Evolutionary conservation across 2,113 vertebrate species (phyloP), one percentile per base, ranked within the genome.

Genomic region (Triplophysa rosa): DNA sequence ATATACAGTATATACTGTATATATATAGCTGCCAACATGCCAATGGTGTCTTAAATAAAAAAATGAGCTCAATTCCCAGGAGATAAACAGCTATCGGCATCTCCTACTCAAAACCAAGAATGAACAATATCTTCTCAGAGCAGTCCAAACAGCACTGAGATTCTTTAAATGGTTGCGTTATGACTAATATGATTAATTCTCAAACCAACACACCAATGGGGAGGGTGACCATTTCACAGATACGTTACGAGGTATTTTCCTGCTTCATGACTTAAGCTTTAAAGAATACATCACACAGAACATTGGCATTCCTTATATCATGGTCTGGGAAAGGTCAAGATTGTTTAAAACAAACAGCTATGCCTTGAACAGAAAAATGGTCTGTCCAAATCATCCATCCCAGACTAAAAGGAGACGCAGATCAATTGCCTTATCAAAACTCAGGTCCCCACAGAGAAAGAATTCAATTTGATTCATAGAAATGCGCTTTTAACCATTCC

Each of bases 91-190:
- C 59, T 68, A 75, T 67, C 79, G 45, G 33, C 64, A 47, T 71
- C 42, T 26, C 63, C 24, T n/a, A 9, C 68, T 63, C 61, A 63
- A 29, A 56, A 16, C 66, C 61, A 75, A 88, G 66, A 85, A 91
- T 78, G 56, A 61, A 49, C 56, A 62, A 47, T 24, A 80, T 80
- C 23, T 70, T 42, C 61, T 63, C 66, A 70, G 9, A 63, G 63
- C 29, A 61, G 29, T 49, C 89, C 87, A 89, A 87, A 88, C 88
- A 85, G 84, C 84, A 3, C 45, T 24, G 23, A 14, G 62, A 91
- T 89, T 68, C 86, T 87, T 82, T 77, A 74, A n/a, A 3, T 23
- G 23, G 61, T n/a, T 24, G 86, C 84, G 88, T 86, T 81, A 84
- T 80, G 73, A 61, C 80, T 86, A 79, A 89, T 86, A 83, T 76